Percentiles rank a stretch among this genome's conserved stretches.
These are phyloP conservation scores for Leptatherina wallacei DNA, from an alignment of 2,797 vertebrate genomes.

Conservation along the genomic window DNA sequence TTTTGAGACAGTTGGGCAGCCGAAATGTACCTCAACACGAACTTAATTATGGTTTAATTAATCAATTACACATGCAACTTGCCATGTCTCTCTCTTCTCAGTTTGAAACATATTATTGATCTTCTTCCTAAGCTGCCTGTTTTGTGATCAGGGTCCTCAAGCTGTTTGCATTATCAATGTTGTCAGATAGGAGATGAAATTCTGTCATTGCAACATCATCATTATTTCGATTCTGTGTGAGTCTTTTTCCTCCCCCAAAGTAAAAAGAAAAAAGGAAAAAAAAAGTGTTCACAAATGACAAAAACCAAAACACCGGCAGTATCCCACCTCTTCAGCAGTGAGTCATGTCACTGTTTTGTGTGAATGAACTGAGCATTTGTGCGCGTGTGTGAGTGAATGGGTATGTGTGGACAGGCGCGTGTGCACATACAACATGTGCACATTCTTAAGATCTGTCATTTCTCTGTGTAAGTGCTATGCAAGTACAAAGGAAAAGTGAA, in stretches of 20 bases:
- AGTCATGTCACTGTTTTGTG: constrained; percentile 73
- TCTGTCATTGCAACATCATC: constrained; percentile 52
- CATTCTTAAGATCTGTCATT: constrained; percentile 69
- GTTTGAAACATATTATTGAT: constrained; percentile 49
- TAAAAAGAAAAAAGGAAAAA: constrained; percentile 44
- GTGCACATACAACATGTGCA: constrained; percentile 55
- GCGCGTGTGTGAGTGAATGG: constrained; percentile 33
- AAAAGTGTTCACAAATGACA: constrained; percentile 79
- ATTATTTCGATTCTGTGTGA: constrained; percentile 40
- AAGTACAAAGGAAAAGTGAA: constrained; percentile 85
- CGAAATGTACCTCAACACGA: constrained; percentile 63
- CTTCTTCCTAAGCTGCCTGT: constrained; percentile 66
- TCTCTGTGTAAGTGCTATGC: constrained; percentile 88
- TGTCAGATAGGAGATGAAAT: constrained; percentile 47
- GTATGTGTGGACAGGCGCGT: constrained; percentile 56
- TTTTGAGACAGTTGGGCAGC: constrained; percentile 55
- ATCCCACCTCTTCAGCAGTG: constrained; percentile 80
- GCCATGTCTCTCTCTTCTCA: constrained; percentile 30
- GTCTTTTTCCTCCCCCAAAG: constrained; percentile 57
- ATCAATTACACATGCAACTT: constrained; percentile 35
- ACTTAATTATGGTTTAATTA: constrained; percentile 44
- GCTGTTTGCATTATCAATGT: constrained; percentile 60
- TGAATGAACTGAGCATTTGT: constrained; percentile 68
- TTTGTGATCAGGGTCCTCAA: constrained; percentile 75
- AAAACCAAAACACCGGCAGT: constrained; percentile 82